Base-by-base conservation (phyloP, 2,888 invertebrate species). In the Pinctada fucata region DNA sequence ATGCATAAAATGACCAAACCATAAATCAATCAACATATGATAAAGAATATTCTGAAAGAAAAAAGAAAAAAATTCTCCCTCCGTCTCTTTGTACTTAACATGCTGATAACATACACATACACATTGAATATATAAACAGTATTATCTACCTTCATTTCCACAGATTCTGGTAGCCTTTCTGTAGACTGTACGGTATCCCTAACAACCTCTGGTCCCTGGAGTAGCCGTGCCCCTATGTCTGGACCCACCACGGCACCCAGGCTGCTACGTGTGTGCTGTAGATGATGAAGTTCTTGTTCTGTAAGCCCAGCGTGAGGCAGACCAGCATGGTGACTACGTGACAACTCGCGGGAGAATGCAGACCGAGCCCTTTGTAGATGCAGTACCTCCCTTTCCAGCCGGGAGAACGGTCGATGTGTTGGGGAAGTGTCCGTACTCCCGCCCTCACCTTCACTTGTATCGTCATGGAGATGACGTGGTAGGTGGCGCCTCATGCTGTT, bases 101-200 rank as follows among this genome's bases (percentile, higher is more conserved):
- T 31, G 31, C 31, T 31, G 31, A 31, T 31, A 31, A 31, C 31
- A 31, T 31, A 31, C 31, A 31, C 31, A 31, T 31, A 31, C 31
- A 31, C 31, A 31, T 31, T 31, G 31, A 1, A 31, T 31, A 31
- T 31, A 31, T 31, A 31, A 31, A 31, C 31, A 31, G 31, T 31
- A 31, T 31, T 31, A 31, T 75, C 73, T 85, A 88, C 87, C 88
- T 87, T 88, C 71, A 86, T 84, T 83, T 87, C 89, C 70, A 83
- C 85, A 13, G 82, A 80, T 66, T 89, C 88, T n/a, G 87, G 86
- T 8, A 90, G 86, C 10, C 84, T 86, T 79, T 90, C 90, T 10
- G 87, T 88, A 71, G 89, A 89, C 31, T 86, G 83, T 5, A 88
- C 86, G 49, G 87, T 78, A 16, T 76, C 75, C 31, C 58, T 31